Conservation (phyloP, 2,797 vertebrate species). For the Chiroxiphia lanceolata region DNA sequence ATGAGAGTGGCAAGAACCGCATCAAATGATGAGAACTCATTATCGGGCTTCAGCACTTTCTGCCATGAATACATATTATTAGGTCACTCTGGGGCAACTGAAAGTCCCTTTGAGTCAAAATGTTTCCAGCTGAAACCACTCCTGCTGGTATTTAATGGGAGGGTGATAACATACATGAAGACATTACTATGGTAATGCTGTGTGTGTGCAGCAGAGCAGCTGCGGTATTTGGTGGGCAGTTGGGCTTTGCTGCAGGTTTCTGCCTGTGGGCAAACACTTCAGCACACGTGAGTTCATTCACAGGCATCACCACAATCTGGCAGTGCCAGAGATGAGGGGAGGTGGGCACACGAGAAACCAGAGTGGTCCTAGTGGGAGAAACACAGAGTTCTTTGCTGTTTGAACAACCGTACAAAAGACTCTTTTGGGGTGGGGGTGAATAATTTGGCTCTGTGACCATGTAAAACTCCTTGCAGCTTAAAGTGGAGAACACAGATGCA, state of each 20-base stretch:
- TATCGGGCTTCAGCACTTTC: neutral
- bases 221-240: rapidly evolving
- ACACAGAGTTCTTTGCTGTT: neutral
- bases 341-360: neutral
- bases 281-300: rapidly evolving
- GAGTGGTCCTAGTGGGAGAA: neutral
- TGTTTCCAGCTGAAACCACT: neutral
- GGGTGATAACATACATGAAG: neutral
- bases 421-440: neutral
- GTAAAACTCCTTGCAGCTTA: neutral
- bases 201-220: neutral
- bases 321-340: neutral
- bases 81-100: neutral
- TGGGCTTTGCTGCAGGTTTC: neutral
- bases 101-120: neutral
- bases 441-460: neutral
- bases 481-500: neutral
- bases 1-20: neutral
- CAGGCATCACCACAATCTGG: rapidly evolving
- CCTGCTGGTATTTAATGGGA: neutral
- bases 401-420: neutral
- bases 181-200: neutral
- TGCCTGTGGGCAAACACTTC: neutral
- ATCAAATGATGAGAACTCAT: neutral
- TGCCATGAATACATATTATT: neutral